Conservation (phyloP, 1,140 invertebrate genomes). For the Conus ventricosus region DNA sequence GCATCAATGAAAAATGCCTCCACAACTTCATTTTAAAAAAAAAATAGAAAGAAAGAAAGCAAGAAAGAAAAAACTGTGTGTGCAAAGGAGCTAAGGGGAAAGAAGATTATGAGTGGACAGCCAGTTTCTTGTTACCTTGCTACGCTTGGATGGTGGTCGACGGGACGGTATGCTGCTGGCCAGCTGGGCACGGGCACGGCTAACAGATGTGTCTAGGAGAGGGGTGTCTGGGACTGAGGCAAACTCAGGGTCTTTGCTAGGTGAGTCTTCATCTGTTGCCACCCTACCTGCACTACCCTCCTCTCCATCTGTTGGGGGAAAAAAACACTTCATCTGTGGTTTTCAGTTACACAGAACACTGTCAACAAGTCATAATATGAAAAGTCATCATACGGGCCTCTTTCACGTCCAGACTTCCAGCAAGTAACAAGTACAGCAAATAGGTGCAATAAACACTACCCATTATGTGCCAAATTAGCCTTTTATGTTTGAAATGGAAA, state of each 20-base stretch:
- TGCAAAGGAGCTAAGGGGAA: too few species aligned
- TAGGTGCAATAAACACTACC: too few species aligned
- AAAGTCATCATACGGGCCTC: too few species aligned
- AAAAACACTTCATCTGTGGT: not conserved
- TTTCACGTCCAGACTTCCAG: too few species aligned
- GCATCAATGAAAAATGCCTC: too few species aligned
- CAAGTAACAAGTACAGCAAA: too few species aligned
- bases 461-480: too few species aligned
- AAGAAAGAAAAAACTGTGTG: too few species aligned
- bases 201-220: slow-evolving; percentile 89
- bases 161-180: slow-evolving; percentile 81
- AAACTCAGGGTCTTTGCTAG: slow-evolving; percentile 33
- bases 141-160: slow-evolving; percentile 75
- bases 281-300: not conserved
- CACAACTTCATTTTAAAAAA: too few species aligned
- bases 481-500: too few species aligned
- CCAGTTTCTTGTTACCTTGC: slow-evolving; percentile 49
- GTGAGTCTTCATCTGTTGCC: not conserved
- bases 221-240: slow-evolving; percentile 88
- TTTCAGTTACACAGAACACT: not conserved
- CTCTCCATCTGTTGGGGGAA: slow-evolving; percentile 23
- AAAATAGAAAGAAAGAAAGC: too few species aligned
- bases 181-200: slow-evolving; percentile 91
- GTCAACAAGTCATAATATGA: not conserved
- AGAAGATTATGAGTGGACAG: too few species aligned